phyloP scores from a whole-genome alignment of 2,113 vertebrate species.

The Recurvirostra avosetta region DNA sequence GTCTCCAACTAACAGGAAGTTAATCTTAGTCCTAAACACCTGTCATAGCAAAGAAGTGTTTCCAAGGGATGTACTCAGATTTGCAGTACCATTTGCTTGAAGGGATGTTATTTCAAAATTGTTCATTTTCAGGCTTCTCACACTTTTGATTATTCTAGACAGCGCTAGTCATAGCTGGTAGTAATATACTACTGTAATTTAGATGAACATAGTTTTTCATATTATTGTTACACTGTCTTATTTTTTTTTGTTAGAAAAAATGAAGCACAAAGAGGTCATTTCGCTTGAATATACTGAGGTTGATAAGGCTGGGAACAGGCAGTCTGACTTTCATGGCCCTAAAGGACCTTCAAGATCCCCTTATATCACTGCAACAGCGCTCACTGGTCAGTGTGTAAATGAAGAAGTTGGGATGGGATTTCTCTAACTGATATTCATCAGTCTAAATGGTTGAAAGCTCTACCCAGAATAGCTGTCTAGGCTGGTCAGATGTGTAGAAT shows the following conservation, averaged over 20 bases:
- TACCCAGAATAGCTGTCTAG: not conserved
- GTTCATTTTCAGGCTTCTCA: not conserved
- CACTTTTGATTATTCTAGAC: not conserved
- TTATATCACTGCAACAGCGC: not conserved
- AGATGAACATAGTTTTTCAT: not conserved
- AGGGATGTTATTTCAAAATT: not conserved
- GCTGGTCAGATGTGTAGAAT: not conserved
- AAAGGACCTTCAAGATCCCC: not conserved
- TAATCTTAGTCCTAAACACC: conserved; percentile 25
- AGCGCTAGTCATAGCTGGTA: not conserved
- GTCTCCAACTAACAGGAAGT: not conserved
- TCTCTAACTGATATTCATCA: not conserved
- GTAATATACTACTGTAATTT: not conserved
- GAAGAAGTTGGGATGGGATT: not conserved
- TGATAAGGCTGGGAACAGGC: not conserved
- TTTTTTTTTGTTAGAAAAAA: not conserved
- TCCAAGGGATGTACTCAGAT: not conserved
- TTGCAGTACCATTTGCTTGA: not conserved
- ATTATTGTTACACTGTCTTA: not conserved
- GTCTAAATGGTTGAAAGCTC: not conserved
- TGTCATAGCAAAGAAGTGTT: not conserved
- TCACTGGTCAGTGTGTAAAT: not conserved
- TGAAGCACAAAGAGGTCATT: not conserved
- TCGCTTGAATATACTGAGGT: not conserved
- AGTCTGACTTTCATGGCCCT: not conserved